Evolutionary conservation across 2,113 vertebrate genomes (phyloP).

Genomic region (Sturnira hondurensis): DNA sequence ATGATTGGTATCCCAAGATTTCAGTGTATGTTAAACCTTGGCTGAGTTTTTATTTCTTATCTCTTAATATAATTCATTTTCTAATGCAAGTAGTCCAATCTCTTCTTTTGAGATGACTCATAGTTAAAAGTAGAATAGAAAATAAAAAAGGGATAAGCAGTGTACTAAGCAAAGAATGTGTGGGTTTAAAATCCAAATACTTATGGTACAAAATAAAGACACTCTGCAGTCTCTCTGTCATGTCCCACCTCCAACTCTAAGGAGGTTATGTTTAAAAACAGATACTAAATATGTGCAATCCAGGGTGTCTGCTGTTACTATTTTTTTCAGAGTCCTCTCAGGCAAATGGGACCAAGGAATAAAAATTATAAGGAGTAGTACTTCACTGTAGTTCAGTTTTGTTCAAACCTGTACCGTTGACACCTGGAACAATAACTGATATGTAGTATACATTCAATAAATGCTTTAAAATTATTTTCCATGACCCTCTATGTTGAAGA

Average conservation of each 20-base stretch:
- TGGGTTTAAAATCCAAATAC: background rate
- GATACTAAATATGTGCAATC: background rate
- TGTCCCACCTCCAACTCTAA: background rate
- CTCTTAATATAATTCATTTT: slow-evolving; percentile 24
- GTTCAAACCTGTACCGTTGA: background rate
- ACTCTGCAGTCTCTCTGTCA: background rate
- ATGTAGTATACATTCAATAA: background rate
- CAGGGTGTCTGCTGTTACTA: background rate
- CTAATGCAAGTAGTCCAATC: background rate
- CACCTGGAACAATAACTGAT: background rate
- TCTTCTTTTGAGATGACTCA: background rate
- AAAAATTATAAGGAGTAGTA: background rate
- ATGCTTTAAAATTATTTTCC: background rate
- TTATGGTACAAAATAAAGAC: background rate
- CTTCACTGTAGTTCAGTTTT: background rate
- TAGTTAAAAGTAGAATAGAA: background rate
- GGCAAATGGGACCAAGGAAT: background rate
- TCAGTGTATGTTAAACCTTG: background rate
- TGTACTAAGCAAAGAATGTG: background rate
- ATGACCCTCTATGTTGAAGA: background rate
- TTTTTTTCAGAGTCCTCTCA: background rate
- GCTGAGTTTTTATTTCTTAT: slow-evolving; percentile 45
- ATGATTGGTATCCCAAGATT: background rate
- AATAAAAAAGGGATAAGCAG: background rate
- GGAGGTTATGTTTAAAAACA: background rate